Percentiles rank a stretch among this genome's conserved stretches.
Conservation (phyloP, 2,888 invertebrate species). For the Leptopilina myrica region DNA sequence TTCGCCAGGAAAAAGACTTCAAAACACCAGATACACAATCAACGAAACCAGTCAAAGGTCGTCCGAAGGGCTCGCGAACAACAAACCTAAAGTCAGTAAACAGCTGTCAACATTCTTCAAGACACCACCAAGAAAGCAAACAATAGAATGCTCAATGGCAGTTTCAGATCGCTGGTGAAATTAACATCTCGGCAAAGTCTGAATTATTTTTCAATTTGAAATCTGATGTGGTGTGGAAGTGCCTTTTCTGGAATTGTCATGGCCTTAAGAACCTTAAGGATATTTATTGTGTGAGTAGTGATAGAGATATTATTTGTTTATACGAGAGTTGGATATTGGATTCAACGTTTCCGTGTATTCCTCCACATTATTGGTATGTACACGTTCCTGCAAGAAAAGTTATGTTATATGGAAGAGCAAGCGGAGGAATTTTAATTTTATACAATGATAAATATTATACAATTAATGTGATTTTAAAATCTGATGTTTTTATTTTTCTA, state of each 20-base stretch:
- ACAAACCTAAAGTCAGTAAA: not conserved
- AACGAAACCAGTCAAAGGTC: not conserved
- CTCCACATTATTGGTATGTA: not conserved
- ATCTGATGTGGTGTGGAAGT: not conserved
- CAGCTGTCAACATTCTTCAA: not conserved
- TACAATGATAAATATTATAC: not conserved
- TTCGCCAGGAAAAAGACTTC: not conserved
- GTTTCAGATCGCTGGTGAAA: not conserved
- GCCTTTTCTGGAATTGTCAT: not conserved
- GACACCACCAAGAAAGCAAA: not conserved
- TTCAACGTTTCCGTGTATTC: not conserved
- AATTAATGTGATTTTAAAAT: not conserved
- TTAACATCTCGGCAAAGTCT: no score
- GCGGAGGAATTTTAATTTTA: not conserved
- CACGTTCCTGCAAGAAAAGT: not conserved
- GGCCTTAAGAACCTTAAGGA: not conserved
- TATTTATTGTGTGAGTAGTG: not conserved
- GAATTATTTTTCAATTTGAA: no score
- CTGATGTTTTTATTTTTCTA: not conserved
- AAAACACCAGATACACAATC: not conserved
- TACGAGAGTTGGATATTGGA: not conserved
- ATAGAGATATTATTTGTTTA: not conserved
- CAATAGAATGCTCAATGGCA: not conserved
- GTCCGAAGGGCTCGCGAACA: not conserved
- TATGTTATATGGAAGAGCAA: not conserved